phyloP scores from a whole-genome alignment of 2,113 vertebrate species.

The Maccullochella peelii region DNA sequence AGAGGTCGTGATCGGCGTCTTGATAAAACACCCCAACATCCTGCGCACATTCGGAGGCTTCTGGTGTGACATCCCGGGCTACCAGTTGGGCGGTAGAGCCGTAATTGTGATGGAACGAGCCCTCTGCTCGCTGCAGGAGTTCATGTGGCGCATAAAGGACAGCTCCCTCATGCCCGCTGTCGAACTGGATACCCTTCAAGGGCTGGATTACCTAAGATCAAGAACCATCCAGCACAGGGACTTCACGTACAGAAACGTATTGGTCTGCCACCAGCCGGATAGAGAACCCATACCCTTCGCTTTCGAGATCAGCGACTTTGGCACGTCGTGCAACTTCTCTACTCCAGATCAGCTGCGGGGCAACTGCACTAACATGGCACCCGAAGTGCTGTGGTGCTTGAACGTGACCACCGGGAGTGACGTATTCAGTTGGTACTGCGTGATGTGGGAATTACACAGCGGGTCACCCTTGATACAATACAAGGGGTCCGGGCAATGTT shows the following conservation, averaged over 20 bases:
- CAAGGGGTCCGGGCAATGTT: rapidly evolving
- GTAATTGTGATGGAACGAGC: slow-evolving; percentile 6
- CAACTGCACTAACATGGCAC: neutral
- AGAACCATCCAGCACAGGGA: slow-evolving; percentile 17
- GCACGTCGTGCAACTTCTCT: neutral
- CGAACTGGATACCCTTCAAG: neutral
- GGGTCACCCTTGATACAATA: neutral
- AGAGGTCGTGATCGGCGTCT: neutral
- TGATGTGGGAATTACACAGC: neutral
- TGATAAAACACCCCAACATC: neutral
- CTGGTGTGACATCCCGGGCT: neutral
- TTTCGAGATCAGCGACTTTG: slow-evolving; percentile 21
- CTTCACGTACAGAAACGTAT: neutral
- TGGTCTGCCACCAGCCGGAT: neutral
- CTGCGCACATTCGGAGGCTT: neutral
- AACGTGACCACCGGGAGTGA: neutral
- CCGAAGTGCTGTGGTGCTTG: slow-evolving; percentile 6
- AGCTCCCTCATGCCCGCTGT: neutral
- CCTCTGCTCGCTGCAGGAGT: neutral
- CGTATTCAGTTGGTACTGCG: slow-evolving; percentile 12
- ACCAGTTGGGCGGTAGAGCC: neutral
- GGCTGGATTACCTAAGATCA: neutral
- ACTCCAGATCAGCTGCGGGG: neutral
- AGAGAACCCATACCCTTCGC: neutral
- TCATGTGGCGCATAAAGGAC: neutral